Evolutionary conservation across 2,888 invertebrate genomes (phyloP), one percentile per base, ranked within the genome.

Genomic region (Phyllotreta cruciferae): DNA sequence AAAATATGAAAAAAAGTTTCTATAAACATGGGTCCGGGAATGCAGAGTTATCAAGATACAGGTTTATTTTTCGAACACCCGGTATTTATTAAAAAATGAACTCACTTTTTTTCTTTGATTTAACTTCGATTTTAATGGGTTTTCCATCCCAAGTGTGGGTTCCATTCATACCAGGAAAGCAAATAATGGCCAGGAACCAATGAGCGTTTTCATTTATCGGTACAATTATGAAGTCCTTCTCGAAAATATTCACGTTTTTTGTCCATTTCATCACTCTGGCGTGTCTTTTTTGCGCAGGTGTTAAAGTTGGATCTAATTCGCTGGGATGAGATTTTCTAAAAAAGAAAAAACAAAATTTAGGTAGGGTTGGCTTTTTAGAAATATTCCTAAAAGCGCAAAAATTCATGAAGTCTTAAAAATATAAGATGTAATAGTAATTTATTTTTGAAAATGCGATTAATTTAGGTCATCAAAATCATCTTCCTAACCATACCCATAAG

Each of bases 161-260:
- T 0, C 90, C 90, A 55, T 89, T 89, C 68, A 94, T 82, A 56
- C 91, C 90, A 47, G 98, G 97, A 80, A 91, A 98, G 80, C 98
- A 98, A 60, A 99, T 93, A 53, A 98, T 94, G 1, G 96, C 97
- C 72, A 99, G 86, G 82, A 95, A 98, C 98, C 98, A 98, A 84
- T 98, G 98, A 49, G 92, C 95, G 85, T 94, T 93, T 83, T 98
- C 97, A 84, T 98, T 98, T 60, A 99, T 96, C 69, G 99, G 99
- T 79, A 99, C 91, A 69, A 99, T 89, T 66, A 99, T 88, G 80
- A 91, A 98, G 81, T 98, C 98, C 84, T 98, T 98, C 52, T 92
- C 90, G 82, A 99, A 99, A 56, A 99, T 87, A 81, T 99, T 95
- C 0, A 98, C 94, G 82, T 93, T 90, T 78, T 96, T 95, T 0